phyloP scores from a whole-genome alignment of 2,113 vertebrate genomes.

The Ceyx melanurus region DNA sequence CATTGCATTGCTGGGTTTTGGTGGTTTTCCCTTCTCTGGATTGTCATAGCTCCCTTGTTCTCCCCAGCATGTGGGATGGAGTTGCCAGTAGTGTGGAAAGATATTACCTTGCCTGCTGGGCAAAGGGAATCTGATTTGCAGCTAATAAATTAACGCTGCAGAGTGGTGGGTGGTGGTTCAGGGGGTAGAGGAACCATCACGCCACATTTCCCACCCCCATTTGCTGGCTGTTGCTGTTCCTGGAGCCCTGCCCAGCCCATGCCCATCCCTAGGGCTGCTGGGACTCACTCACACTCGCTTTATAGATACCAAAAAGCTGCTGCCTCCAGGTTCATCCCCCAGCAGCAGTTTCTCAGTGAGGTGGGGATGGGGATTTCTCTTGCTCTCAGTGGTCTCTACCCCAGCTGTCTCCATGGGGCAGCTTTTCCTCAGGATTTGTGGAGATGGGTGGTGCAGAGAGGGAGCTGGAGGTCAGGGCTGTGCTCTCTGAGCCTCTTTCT shows the following conservation, averaged over 20 bases:
- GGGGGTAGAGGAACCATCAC: background rate
- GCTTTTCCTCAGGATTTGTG: background rate
- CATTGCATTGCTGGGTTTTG: background rate
- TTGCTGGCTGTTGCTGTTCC: background rate
- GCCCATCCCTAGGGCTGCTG: background rate
- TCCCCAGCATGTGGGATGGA: rapidly evolving
- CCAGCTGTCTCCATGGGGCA: background rate
- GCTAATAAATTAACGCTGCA: rapidly evolving
- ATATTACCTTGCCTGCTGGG: background rate
- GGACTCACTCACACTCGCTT: background rate
- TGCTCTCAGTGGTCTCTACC: background rate
- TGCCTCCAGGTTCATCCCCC: background rate
- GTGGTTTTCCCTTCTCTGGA: background rate
- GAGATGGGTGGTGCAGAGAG: background rate
- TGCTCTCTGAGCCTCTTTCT: slow-evolving; percentile 4
- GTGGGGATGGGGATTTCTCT: background rate
- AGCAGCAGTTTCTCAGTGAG: background rate
- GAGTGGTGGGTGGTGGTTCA: background rate
- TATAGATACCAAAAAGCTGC: background rate
- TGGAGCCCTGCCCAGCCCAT: background rate
- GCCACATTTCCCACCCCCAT: rapidly evolving
- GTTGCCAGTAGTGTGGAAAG: background rate
- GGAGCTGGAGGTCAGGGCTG: background rate
- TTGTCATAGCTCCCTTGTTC: rapidly evolving
- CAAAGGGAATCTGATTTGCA: background rate